These are phyloP conservation scores for Lampris incognitus DNA, from an alignment of 2,113 vertebrate species.

Conservation along the genomic window DNA sequence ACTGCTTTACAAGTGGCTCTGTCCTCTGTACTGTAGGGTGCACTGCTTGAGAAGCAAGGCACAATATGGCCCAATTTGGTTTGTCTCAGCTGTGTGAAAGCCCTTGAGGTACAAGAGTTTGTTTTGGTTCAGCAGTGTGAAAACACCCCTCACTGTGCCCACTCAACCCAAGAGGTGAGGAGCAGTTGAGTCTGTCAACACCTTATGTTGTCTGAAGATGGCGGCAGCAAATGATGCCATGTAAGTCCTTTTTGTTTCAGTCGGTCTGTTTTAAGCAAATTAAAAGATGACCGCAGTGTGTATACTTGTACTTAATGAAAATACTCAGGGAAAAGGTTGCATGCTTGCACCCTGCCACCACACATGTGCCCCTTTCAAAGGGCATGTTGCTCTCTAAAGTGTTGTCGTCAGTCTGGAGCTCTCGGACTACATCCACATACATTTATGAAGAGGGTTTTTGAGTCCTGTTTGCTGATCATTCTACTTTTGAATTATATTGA, in stretches of 20 bases:
- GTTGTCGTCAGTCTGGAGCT: too few species aligned
- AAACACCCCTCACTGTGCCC: constrained; percentile 39
- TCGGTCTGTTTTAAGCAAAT: not conserved
- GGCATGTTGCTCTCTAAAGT: too few species aligned
- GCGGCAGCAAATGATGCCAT: not conserved
- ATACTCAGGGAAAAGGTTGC: not conserved
- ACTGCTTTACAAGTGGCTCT: not conserved
- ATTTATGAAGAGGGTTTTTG: too few species aligned
- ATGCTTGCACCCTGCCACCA: not conserved
- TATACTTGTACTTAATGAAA: not conserved
- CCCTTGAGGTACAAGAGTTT: constrained; percentile 16
- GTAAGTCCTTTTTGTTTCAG: not conserved
- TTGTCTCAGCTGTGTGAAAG: constrained; percentile 24
- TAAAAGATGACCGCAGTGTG: not conserved
- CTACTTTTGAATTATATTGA: too few species aligned
- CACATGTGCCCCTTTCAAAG: not conserved
- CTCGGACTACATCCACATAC: too few species aligned
- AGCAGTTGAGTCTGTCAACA: constrained; percentile 42
- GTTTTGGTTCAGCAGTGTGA: constrained; percentile 44
- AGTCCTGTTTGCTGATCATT: too few species aligned
- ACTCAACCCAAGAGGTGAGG: constrained; percentile 50
- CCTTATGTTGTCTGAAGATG: constrained; percentile 34
- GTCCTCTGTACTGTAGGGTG: not conserved
- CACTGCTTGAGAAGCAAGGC: not conserved
- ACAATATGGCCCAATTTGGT: constrained; percentile 16